These are phyloP conservation scores for Parazoanthus swiftii DNA, from an alignment of 92 coral and sea anemone genomes.

Conservation along the genomic window DNA sequence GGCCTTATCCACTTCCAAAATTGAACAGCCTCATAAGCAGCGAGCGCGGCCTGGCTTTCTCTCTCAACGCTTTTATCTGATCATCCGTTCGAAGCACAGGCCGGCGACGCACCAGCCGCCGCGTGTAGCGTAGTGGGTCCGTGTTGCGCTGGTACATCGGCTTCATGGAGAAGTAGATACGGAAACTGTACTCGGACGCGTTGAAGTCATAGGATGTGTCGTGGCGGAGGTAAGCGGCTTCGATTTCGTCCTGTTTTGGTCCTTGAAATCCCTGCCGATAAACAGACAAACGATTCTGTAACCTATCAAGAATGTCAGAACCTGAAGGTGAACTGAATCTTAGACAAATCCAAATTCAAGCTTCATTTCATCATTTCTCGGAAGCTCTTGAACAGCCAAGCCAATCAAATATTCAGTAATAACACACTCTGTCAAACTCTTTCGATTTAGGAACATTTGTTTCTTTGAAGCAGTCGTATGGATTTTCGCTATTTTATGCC, in stretches of 20 bases:
- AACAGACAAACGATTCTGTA: background rate
- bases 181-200: constrained; percentile 52
- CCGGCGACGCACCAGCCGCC: constrained; percentile 52
- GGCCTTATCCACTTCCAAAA: background rate
- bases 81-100: constrained; percentile 23
- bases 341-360: too few relatives aligned
- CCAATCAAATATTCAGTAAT: too few relatives aligned
- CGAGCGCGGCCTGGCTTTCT: constrained; percentile 29
- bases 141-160: constrained; percentile 69
- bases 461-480: too few relatives aligned
- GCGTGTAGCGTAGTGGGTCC: constrained; percentile 60
- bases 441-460: too few relatives aligned
- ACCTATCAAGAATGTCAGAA: background rate
- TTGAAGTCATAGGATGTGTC: constrained; percentile 70
- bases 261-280: background rate
- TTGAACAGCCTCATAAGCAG: constrained; percentile 12
- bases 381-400: too few relatives aligned
- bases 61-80: constrained; percentile 10
- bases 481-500: too few relatives aligned
- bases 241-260: constrained; percentile 70
- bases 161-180: constrained; percentile 75
- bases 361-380: too few relatives aligned
- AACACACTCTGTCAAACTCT: too few relatives aligned
- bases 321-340: background rate
- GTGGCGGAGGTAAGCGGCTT: constrained; percentile 62